Conservation (phyloP, 2,888 invertebrate genomes). For the Drosophila yooni region DNA sequence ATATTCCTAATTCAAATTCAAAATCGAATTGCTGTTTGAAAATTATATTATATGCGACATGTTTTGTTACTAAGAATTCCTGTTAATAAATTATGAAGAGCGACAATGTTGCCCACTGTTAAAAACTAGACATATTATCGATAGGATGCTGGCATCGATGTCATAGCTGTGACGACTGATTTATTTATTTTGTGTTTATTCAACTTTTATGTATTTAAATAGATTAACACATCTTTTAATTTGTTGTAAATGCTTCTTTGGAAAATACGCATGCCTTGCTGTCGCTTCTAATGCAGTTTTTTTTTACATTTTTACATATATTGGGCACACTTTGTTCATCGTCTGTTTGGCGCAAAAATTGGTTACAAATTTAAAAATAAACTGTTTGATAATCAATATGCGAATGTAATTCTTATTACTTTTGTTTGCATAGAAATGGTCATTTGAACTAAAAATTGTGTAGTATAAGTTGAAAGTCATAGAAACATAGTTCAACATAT, state of each 20-base stretch:
- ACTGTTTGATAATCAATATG: constrained; percentile 3
- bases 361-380: neutral
- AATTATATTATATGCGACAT: too few species aligned
- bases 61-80: too few species aligned
- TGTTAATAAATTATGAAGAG: neutral
- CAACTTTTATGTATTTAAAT: too few species aligned
- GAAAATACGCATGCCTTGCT: neutral
- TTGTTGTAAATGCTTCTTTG: neutral
- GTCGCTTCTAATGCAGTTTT: neutral
- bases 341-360: constrained; percentile 27
- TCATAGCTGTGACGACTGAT: too few species aligned
- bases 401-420: neutral
- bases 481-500: neutral
- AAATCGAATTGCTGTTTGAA: too few species aligned
- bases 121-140: too few species aligned
- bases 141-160: too few species aligned
- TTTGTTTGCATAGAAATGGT: neutral
- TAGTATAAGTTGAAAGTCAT: neutral
- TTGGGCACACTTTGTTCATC: constrained; percentile 8
- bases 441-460: neutral
- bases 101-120: too few species aligned
- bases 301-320: neutral
- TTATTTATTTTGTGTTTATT: too few species aligned
- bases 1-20: too few species aligned
- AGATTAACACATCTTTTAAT: neutral